phyloP scores from a whole-genome alignment of 2,888 invertebrate genomes.

The Agonum fuliginosum region DNA sequence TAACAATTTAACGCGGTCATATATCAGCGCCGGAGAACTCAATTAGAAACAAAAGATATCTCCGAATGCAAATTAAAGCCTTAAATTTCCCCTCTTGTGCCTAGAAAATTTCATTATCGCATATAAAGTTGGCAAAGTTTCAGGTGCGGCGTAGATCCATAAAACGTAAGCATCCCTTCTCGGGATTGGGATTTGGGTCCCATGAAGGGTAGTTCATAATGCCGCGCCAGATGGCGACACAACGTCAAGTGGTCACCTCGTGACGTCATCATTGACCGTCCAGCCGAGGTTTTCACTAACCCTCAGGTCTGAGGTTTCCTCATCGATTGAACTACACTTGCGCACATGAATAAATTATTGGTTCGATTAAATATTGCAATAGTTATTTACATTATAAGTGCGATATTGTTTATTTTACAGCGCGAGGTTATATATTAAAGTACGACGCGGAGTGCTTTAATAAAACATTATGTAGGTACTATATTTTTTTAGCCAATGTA shows the following conservation, averaged over 20 bases:
- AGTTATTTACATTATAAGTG: no score
- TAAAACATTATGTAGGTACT: no score
- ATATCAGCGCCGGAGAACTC: constrained; percentile 45
- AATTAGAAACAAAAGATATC: constrained; percentile 56
- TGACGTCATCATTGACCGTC: background rate
- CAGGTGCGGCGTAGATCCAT: constrained; percentile 36
- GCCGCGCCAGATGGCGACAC: constrained; percentile 25
- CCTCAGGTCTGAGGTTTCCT: no score
- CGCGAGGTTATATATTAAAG: no score
- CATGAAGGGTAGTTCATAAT: constrained; percentile 30
- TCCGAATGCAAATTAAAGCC: constrained; percentile 53
- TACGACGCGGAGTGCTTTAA: no score
- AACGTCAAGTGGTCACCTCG: constrained; percentile 27
- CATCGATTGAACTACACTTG: no score
- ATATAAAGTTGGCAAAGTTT: constrained; percentile 53
- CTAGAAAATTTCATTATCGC: constrained; percentile 56
- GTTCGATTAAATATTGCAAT: no score
- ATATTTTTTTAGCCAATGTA: no score
- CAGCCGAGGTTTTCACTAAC: background rate
- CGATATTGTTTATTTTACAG: no score
- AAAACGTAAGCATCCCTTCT: background rate
- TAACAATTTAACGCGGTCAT: constrained; percentile 15
- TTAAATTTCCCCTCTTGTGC: constrained; percentile 44
- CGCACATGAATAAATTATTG: no score
- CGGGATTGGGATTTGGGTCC: background rate